Evolutionary conservation across 2,888 invertebrate genomes (phyloP), one percentile per base, ranked within the genome.

Genomic region (Cryptus viduatorius): DNA sequence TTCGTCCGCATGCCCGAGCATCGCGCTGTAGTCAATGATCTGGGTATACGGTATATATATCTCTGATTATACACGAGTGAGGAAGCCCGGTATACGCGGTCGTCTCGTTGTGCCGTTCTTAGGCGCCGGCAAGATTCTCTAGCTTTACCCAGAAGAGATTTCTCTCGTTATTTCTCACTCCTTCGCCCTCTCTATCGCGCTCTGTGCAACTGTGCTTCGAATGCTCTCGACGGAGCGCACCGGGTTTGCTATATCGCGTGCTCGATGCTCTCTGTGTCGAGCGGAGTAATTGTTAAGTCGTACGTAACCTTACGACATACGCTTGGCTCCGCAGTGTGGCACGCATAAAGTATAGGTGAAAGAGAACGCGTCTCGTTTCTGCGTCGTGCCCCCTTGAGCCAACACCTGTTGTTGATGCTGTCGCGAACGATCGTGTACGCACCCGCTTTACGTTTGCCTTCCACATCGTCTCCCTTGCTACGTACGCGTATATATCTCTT

Each of bases 301-400:
- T 50, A 69, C 69, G 50, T 69, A 69, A 69, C 69, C 69, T 69
- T 69, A 69, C 69, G 69, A 69, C 69, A 69, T 50, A 29, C 48
- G n/a, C 46, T 14, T 24, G 56, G 37, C 37, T 24, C 19, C 19
- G 24, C 10, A 56, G 56, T 56, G 19, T 4, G 12, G 29, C 29
- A 10, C 48, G 8, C n/a, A 37, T 48, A 19, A 16, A 44, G 65
- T 16, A n/a, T 16, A 14, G 10, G 37, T n/a, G 10, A 65, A 42
- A 16, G 37, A 65, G 31, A 61, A 65, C 37, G 65, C 37, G 1
- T 37, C 31, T 29, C 24, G 24, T 24, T 50, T 19, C 64, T n/a
- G 12, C 68, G 50, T 8, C 68, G 68, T 31, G 14, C 29, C n/a
- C 48, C 68, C 3, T 5, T 4, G 8, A 67, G 31, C 46, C 16